These are phyloP conservation scores for Ceyx cyanopectus DNA, from an alignment of 2,113 vertebrate genomes.

Conservation along the genomic window DNA sequence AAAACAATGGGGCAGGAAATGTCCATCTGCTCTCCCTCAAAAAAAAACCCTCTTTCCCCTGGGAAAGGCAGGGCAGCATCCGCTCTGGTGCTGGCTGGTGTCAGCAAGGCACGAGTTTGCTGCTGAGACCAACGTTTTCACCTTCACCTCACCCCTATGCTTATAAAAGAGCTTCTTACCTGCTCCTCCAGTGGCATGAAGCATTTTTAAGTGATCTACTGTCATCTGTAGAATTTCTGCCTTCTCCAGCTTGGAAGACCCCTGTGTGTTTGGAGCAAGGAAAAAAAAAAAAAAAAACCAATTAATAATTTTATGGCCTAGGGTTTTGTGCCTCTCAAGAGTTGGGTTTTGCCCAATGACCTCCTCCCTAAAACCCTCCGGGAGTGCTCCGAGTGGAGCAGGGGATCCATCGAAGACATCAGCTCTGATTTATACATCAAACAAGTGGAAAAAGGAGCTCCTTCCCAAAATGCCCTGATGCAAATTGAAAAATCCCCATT, in stretches of 20 bases:
- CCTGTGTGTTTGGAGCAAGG: slow-evolving; percentile 73
- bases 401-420: not conserved
- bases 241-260: slow-evolving; percentile 94
- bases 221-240: slow-evolving; percentile 97
- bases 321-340: not conserved
- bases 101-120: not conserved
- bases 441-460: not conserved
- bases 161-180: slow-evolving; percentile 71
- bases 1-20: not conserved
- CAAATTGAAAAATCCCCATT: not conserved
- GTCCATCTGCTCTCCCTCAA: not conserved
- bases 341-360: not conserved
- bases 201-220: slow-evolving; percentile 93
- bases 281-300: not conserved
- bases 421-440: not conserved
- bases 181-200: slow-evolving; percentile 91
- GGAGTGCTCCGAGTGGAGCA: not conserved
- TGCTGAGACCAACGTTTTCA: not conserved
- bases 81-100: not conserved
- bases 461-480: not conserved
- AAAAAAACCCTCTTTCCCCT: not conserved
- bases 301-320: not conserved
- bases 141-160: not conserved
- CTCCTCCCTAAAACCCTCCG: not conserved
- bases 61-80: not conserved